These are phyloP conservation scores for Syrphus vitripennis DNA, from an alignment of 2,888 invertebrate species.

Conservation along the genomic window DNA sequence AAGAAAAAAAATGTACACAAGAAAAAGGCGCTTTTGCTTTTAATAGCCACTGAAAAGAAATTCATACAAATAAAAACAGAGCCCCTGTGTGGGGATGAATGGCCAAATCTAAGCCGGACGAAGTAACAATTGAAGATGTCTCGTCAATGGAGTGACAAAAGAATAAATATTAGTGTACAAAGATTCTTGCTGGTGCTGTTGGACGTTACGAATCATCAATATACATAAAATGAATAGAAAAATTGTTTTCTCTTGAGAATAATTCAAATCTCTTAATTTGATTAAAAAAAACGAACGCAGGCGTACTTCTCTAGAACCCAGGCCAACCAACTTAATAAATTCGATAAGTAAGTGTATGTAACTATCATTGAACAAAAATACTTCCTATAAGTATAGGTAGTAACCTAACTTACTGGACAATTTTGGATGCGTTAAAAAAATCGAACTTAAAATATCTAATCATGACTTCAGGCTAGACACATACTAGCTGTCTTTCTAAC, in stretches of 20 bases:
- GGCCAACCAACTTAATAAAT: too few species aligned
- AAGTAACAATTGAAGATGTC: slow-evolving; percentile 55
- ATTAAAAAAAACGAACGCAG: neutral
- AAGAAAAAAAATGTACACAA: neutral
- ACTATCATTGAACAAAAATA: too few species aligned
- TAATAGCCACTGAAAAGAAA: slow-evolving; percentile 55
- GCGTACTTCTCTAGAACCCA: neutral
- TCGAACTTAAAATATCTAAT: too few species aligned
- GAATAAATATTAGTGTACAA: slow-evolving; percentile 25
- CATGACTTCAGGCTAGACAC: too few species aligned
- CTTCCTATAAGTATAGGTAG: too few species aligned
- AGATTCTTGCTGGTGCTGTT: neutral
- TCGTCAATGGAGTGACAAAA: slow-evolving; percentile 60
- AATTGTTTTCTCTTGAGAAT: slow-evolving; percentile 40
- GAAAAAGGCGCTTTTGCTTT: slow-evolving; percentile 10
- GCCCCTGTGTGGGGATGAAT: slow-evolving; percentile 23
- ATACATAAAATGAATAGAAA: slow-evolving; percentile 35
- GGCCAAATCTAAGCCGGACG: slow-evolving; percentile 53
- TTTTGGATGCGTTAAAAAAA: too few species aligned
- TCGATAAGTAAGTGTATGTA: too few species aligned
- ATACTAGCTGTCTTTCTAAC: too few species aligned
- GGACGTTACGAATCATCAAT: slow-evolving; percentile 31
- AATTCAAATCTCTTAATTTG: slow-evolving; percentile 66
- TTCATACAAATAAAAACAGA: slow-evolving; percentile 15
- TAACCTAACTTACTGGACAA: too few species aligned